Evolutionary conservation across 2,113 vertebrate species (phyloP).

Genomic region (Tichodroma muraria): DNA sequence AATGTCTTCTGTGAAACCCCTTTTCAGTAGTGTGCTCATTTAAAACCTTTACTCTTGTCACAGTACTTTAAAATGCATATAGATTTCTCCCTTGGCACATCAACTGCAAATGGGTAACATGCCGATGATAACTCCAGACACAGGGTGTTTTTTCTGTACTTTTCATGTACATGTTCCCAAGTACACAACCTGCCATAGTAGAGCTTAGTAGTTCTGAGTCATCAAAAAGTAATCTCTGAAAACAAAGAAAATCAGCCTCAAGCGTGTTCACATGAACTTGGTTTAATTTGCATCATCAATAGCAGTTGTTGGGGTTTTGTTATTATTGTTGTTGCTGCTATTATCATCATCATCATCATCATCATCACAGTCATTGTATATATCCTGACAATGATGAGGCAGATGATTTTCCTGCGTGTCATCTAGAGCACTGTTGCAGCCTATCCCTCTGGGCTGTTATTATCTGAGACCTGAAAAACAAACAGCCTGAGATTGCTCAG

Average conservation of each 20-base stretch:
- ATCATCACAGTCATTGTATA: background rate
- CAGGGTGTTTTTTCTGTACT: background rate
- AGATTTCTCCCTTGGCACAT: background rate
- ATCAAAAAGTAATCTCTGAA: background rate
- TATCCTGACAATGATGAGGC: background rate
- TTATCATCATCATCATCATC: background rate
- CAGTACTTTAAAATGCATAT: background rate
- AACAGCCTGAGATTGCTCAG: background rate
- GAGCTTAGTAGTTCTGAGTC: background rate
- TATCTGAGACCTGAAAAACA: background rate
- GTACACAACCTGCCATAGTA: background rate
- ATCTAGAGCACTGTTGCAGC: background rate
- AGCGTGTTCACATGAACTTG: background rate
- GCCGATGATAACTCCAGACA: background rate
- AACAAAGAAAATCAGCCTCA: background rate
- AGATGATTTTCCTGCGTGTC: accelerated
- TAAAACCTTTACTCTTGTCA: background rate
- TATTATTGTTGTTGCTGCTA: background rate
- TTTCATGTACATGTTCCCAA: background rate
- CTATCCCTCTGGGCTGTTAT: background rate
- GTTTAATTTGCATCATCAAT: background rate
- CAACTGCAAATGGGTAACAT: background rate
- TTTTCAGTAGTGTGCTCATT: background rate
- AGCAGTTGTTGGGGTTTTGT: background rate
- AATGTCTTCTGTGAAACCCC: background rate